These are phyloP conservation scores for Drosophila seclusa DNA, from an alignment of 2,888 invertebrate species.

Conservation along the genomic window DNA sequence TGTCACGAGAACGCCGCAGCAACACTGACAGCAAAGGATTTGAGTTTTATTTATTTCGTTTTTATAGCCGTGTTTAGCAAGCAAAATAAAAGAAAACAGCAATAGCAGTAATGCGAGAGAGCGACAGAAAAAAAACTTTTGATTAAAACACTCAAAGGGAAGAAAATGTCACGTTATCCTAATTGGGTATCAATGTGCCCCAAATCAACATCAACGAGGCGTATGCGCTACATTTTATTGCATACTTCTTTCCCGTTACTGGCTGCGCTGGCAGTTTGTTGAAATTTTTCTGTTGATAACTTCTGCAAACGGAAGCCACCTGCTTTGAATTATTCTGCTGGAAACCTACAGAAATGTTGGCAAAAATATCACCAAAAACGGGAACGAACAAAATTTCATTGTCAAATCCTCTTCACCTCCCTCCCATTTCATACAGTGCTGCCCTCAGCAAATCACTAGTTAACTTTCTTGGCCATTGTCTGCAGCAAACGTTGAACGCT, in stretches of 20 bases:
- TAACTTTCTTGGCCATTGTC: constrained; percentile 75
- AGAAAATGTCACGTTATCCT: constrained; percentile 73
- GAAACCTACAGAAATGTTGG: constrained; percentile 43
- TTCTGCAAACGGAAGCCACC: constrained; percentile 52
- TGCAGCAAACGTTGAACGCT: constrained; percentile 57
- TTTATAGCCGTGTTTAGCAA: constrained; percentile 65
- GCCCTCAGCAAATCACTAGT: constrained; percentile 47
- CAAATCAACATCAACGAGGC: constrained; percentile 62
- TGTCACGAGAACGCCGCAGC: constrained; percentile 6
- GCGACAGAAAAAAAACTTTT: constrained; percentile 55
- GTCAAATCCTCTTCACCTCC: constrained; percentile 37
- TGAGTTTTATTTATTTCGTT: constrained; percentile 71
- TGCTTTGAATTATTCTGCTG: constrained; percentile 47
- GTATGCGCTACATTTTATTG: constrained; percentile 70
- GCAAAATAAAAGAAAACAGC: constrained; percentile 12
- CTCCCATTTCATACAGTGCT: neutral
- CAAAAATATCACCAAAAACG: constrained; percentile 50
- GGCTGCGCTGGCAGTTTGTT: constrained; percentile 39
- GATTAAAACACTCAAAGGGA: constrained; percentile 70
- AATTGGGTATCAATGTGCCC: constrained; percentile 79
- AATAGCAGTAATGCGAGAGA: neutral
- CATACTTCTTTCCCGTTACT: constrained; percentile 53
- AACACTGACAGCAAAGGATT: constrained; percentile 69
- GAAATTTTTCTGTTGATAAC: constrained; percentile 51
- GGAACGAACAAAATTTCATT: constrained; percentile 63